Evolutionary conservation across 1,140 invertebrate genomes (phyloP).

Genomic region (Drosophila rufa): DNA sequence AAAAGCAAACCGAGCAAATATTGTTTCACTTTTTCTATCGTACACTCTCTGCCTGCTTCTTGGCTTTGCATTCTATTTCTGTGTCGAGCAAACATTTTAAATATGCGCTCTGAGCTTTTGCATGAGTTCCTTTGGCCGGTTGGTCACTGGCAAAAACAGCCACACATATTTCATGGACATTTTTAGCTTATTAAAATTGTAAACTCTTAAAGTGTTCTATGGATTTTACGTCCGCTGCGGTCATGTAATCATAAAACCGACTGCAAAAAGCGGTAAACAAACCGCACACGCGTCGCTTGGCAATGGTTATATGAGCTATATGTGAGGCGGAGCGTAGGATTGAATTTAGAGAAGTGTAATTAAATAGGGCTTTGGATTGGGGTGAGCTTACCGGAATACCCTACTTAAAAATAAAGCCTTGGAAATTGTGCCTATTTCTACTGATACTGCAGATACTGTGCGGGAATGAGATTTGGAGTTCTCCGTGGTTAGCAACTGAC

Average conservation of each 20-base stretch:
- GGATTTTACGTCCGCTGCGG: conserved; percentile 36
- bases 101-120: conserved; percentile 31
- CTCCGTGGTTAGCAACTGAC: background rate
- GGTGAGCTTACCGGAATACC: background rate
- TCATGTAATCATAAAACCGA: conserved; percentile 34
- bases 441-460: background rate
- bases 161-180: conserved; percentile 51
- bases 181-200: conserved; percentile 62
- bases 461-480: too few relatives aligned
- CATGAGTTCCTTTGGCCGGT: conserved; percentile 26
- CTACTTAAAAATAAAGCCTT: background rate
- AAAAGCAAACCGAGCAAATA: conserved; percentile 8
- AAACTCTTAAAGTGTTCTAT: conserved; percentile 46
- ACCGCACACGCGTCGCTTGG: conserved; percentile 13
- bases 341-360: conserved; percentile 10
- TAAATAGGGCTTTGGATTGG: conserved; percentile 4
- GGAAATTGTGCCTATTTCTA: background rate
- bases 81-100: conserved; percentile 45
- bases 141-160: conserved; percentile 12
- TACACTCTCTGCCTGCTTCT: conserved; percentile 1
- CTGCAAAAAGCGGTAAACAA: conserved; percentile 13
- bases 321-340: conserved; percentile 7
- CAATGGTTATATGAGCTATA: conserved; percentile 20
- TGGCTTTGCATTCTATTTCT: conserved; percentile 11
- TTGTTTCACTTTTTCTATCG: conserved; percentile 12